Conservation (phyloP, 2,113 vertebrate genomes). For the Eptesicus fuscus region DNA sequence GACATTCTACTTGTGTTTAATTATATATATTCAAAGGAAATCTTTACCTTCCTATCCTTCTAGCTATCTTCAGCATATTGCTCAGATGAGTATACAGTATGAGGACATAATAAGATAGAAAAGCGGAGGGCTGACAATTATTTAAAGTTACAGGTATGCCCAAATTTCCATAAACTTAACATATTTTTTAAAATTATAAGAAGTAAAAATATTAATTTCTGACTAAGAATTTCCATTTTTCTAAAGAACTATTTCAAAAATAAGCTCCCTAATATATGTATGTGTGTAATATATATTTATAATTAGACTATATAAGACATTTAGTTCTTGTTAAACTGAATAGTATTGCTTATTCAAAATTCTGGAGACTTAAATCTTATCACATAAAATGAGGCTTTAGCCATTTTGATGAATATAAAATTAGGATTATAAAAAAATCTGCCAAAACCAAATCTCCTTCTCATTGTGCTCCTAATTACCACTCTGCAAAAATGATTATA, state of each 20-base stretch:
- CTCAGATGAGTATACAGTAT: not conserved
- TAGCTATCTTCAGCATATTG: not conserved
- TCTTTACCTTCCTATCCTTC: not conserved
- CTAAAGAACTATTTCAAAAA: conserved; percentile 8
- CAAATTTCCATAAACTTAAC: conserved; percentile 18
- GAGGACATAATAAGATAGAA: not conserved
- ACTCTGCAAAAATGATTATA: conserved; percentile 3
- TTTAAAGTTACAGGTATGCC: not conserved
- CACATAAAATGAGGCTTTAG: conserved; percentile 39
- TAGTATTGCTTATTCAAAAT: not conserved
- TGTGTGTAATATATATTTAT: not conserved
- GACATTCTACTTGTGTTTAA: not conserved
- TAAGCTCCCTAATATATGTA: not conserved
- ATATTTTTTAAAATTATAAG: not conserved
- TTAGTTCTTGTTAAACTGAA: conserved; percentile 7
- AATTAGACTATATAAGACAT: not conserved
- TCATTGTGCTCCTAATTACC: conserved; percentile 26
- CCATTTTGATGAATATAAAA: not conserved
- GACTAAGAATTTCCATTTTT: conserved; percentile 21
- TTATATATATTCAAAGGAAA: conserved; percentile 12
- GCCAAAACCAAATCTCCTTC: conserved; percentile 6
- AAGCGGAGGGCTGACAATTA: not conserved
- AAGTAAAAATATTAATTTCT: not conserved
- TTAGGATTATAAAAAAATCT: conserved; percentile 11
- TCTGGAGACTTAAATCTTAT: conserved; percentile 20